phyloP scores from a whole-genome alignment of 2,113 vertebrate genomes.

The Spilogale gracilis region DNA sequence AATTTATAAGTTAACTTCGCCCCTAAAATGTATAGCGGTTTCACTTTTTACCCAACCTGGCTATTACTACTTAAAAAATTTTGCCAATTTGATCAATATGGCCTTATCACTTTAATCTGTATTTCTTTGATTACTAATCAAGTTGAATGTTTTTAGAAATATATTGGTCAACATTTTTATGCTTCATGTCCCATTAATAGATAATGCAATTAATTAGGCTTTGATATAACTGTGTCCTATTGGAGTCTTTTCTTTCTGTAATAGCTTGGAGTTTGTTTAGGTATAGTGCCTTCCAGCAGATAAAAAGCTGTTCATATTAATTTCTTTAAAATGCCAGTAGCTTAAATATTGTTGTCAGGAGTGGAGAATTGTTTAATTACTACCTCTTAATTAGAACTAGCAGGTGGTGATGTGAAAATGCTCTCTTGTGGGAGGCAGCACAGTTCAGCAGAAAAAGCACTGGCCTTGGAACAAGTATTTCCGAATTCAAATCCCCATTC shows the following conservation, averaged over 20 bases:
- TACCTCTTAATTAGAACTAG: constrained; percentile 78
- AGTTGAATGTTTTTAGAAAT: constrained; percentile 24
- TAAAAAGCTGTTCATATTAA: constrained; percentile 68
- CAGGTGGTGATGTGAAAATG: constrained; percentile 76
- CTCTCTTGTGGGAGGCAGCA: constrained; percentile 68
- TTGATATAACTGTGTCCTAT: constrained; percentile 3
- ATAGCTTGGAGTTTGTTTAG: constrained; percentile 47
- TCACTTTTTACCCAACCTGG: constrained; percentile 12
- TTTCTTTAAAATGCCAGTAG: constrained; percentile 72
- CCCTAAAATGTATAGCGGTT: constrained; percentile 4
- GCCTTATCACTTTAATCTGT: constrained; percentile 49
- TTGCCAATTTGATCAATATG: background rate
- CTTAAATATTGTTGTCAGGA: constrained; percentile 78
- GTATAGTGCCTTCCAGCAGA: constrained; percentile 43
- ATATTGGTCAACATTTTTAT: constrained; percentile 54
- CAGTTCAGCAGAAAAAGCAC: constrained; percentile 62
- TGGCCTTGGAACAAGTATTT: constrained; percentile 70
- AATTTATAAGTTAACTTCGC: constrained; percentile 19
- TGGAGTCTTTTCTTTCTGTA: constrained; percentile 51
- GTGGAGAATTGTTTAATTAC: constrained; percentile 80
- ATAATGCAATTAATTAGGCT: constrained; percentile 28
- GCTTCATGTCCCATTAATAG: constrained; percentile 14
- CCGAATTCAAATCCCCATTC: constrained; percentile 61
- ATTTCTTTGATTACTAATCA: constrained; percentile 43
- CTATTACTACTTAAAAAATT: constrained; percentile 2